phyloP scores from a whole-genome alignment of 1,140 invertebrate genomes.

The Metopolophium dirhodum region DNA sequence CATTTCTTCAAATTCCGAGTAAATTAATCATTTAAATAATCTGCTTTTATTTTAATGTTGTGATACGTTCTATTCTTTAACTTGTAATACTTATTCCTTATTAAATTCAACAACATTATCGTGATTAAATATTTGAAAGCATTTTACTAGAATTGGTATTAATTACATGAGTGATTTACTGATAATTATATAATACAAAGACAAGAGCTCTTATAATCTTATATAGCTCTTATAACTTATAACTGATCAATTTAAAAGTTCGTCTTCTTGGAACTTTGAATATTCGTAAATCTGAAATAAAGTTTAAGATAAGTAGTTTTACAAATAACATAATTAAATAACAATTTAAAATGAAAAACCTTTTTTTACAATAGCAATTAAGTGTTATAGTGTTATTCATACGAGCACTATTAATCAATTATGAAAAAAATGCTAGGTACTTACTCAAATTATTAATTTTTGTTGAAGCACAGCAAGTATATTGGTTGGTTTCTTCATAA shows the following conservation, averaged over 20 bases:
- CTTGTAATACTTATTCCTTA: not conserved
- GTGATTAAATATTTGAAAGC: not conserved
- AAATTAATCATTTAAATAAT: not conserved
- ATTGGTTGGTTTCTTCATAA: too few species aligned
- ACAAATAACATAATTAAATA: conserved; percentile 14
- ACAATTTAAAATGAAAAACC: not conserved
- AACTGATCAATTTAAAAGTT: not conserved
- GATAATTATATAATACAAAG: not conserved
- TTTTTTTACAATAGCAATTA: not conserved
- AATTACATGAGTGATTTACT: conserved; percentile 17
- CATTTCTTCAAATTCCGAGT: not conserved
- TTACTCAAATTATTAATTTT: too few species aligned
- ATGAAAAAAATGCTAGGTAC: too few species aligned
- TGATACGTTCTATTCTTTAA: not conserved
- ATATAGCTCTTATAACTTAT: not conserved
- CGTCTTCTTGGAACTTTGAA: not conserved
- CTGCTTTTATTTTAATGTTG: too few species aligned
- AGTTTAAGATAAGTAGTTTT: not conserved
- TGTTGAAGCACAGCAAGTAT: too few species aligned
- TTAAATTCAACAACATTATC: not conserved
- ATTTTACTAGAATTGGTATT: not conserved
- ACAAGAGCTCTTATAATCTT: not conserved
- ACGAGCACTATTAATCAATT: too few species aligned
- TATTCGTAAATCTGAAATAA: not conserved
- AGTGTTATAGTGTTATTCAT: not conserved